Conservation (phyloP, 1,140 invertebrate species). For the Rhagoletis pomonella region DNA sequence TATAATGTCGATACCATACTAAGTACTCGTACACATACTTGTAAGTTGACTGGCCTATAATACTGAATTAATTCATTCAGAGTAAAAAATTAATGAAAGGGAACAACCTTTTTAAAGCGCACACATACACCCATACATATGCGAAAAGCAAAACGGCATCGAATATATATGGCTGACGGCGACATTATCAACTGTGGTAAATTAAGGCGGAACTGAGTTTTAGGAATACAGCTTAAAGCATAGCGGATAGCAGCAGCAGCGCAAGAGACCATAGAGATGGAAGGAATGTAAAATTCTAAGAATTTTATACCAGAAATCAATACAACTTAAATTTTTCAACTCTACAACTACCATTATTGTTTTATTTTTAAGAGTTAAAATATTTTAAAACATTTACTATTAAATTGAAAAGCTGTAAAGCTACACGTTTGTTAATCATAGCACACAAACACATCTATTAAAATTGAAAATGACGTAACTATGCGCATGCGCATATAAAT, state of each 20-base stretch:
- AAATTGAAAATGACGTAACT: background rate
- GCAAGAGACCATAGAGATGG: background rate
- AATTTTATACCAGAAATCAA: conserved; percentile 42
- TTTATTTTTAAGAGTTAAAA: conserved; percentile 50
- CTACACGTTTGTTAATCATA: conserved; percentile 1
- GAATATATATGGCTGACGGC: background rate
- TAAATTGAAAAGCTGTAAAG: conserved; percentile 22
- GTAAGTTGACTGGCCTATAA: too few species aligned
- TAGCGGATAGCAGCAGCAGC: background rate
- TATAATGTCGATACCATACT: background rate
- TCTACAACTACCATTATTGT: conserved; percentile 2
- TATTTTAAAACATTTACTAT: conserved; percentile 37
- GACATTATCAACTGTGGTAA: conserved; percentile 1
- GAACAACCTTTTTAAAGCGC: too few species aligned
- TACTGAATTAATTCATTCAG: too few species aligned
- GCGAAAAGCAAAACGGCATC: too few species aligned
- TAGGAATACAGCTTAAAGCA: background rate
- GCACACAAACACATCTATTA: conserved; percentile 17
- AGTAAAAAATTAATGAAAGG: too few species aligned
- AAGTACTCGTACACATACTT: conserved; percentile 7
- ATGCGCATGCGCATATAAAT: background rate
- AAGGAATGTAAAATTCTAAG: conserved; percentile 32
- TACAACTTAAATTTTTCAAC: conserved; percentile 36
- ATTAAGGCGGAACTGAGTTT: conserved; percentile 29
- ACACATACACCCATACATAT: background rate